Conservation (phyloP, 2,797 vertebrate species). For the Melanotaenia trifasciata region DNA sequence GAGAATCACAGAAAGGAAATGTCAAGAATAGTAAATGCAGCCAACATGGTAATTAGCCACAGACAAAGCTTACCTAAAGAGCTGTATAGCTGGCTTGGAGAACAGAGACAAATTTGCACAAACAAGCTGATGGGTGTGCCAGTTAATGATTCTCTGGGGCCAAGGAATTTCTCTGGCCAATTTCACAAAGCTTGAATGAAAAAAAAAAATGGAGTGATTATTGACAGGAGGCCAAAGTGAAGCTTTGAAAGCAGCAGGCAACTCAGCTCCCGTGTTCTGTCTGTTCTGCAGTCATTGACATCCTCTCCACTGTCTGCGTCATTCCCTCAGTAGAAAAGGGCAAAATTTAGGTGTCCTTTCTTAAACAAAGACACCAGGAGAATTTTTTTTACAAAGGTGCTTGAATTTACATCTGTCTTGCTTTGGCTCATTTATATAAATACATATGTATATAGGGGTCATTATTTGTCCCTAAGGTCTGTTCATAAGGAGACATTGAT, state of each 20-base stretch:
- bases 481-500: conserved; percentile 72
- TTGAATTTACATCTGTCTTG: conserved; percentile 76
- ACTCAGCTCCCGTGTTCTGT: conserved; percentile 31
- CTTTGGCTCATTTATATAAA: conserved; percentile 67
- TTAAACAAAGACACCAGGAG: conserved; percentile 66
- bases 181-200: conserved; percentile 80
- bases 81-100: conserved; percentile 42
- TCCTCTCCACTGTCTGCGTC: conserved; percentile 44
- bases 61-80: conserved; percentile 62
- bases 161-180: conserved; percentile 81
- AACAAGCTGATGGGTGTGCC: conserved; percentile 76
- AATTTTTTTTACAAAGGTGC: conserved; percentile 72
- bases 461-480: conserved; percentile 67
- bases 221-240: conserved; percentile 74
- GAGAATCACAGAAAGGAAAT: conserved; percentile 77
- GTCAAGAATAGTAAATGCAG: conserved; percentile 79
- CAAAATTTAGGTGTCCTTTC: conserved; percentile 60
- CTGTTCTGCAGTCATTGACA: conserved; percentile 50
- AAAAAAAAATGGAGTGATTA: conserved; percentile 69
- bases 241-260: conserved; percentile 63
- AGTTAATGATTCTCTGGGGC: conserved; percentile 77
- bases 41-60: conserved; percentile 79
- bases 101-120: conserved; percentile 75
- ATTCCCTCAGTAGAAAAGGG: conserved; percentile 35
- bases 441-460: conserved; percentile 62